Conservation (phyloP, 92 coral and sea anemone genomes). For the Palythoa grandis region DNA sequence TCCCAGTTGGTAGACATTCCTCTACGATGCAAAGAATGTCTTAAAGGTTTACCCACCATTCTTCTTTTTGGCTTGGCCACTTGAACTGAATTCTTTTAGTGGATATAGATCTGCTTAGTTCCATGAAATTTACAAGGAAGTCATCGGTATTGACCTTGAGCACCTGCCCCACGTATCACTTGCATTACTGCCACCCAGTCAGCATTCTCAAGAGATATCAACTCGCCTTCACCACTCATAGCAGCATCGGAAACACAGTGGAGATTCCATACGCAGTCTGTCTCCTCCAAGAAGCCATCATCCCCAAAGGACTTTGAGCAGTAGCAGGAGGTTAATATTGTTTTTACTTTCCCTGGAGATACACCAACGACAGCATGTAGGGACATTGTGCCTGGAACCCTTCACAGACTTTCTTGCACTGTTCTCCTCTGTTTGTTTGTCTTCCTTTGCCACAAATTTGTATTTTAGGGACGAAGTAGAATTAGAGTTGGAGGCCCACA, state of each 20-base stretch:
- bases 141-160: conserved; percentile 22
- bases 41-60: conserved; percentile 24
- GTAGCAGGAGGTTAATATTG: conserved; percentile 16
- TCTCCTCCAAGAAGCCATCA: conserved; percentile 9
- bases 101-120: background rate
- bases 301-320: conserved; percentile 33
- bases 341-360: conserved; percentile 11
- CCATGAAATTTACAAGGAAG: conserved; percentile 28
- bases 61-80: conserved; percentile 35
- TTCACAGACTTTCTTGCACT: background rate
- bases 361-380: conserved; percentile 25
- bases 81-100: conserved; percentile 19
- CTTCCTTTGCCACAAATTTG: conserved; percentile 43
- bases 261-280: conserved; percentile 22
- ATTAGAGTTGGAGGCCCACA: too few species aligned
- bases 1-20: conserved; percentile 30
- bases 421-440: background rate
- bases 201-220: background rate
- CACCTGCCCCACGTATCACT: conserved; percentile 32
- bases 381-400: conserved; percentile 23
- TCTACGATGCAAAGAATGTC: conserved; percentile 25
- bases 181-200: conserved; percentile 43
- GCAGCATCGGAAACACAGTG: conserved; percentile 29
- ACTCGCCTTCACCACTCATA: too few species aligned
- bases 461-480: conserved; percentile 30